A percentile compares a stretch with the other conserved stretches of the same genome.
phyloP scores from a whole-genome alignment of 2,888 invertebrate species.

The Athetis lepigone region DNA sequence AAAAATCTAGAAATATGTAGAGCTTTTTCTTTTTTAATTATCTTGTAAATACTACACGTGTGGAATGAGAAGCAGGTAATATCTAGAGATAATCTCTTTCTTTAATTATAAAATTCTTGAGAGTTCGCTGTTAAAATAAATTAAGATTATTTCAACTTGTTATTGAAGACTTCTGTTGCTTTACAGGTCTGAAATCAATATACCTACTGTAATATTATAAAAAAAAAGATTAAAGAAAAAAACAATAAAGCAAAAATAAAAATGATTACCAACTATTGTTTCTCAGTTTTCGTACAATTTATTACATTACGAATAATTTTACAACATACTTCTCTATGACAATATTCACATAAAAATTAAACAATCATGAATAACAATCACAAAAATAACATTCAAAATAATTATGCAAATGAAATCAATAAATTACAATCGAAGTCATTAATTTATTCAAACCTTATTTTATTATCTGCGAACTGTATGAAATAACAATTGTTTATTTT shows the following conservation, averaged over 20 bases:
- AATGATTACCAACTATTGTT: no score
- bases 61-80: slow-evolving; percentile 36
- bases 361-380: slow-evolving; percentile 44
- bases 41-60: slow-evolving; percentile 37
- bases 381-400: slow-evolving; percentile 41
- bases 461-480: slow-evolving; percentile 87
- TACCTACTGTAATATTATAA: no score
- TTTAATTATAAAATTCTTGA: slow-evolving; percentile 19
- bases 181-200: no score
- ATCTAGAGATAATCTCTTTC: slow-evolving; percentile 5
- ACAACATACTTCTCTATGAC: not conserved
- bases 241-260: no score
- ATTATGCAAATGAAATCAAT: slow-evolving; percentile 56
- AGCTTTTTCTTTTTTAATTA: slow-evolving; percentile 40
- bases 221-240: no score
- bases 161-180: no score
- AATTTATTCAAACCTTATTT: slow-evolving; percentile 89
- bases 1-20: slow-evolving; percentile 3
- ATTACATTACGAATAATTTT: slow-evolving; percentile 48
- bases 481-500: slow-evolving; percentile 79
- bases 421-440: slow-evolving; percentile 70
- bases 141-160: not conserved
- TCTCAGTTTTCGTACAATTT: slow-evolving; percentile 71
- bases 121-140: not conserved
- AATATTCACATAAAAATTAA: slow-evolving; percentile 19